A percentile compares a stretch with the other conserved stretches of the same genome.
phyloP scores from a whole-genome alignment of 37 sponge, comb jelly and placozoan species.

The Bolinopsis microptera region DNA sequence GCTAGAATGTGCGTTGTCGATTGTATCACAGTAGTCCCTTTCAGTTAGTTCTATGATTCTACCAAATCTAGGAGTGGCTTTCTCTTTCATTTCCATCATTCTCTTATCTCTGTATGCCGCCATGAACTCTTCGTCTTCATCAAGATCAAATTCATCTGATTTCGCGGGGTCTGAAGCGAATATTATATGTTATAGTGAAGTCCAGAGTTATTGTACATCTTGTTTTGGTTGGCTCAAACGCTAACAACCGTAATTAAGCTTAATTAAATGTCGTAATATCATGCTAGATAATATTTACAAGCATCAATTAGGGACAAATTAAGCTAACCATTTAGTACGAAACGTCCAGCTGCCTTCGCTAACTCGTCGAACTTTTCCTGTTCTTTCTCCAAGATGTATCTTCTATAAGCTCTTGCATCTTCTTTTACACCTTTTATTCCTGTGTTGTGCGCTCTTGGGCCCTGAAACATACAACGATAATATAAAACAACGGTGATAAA shows the following conservation, averaged over 20 bases:
- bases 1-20: constrained; percentile 1
- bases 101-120: constrained; percentile 31
- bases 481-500: no score
- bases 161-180: not conserved
- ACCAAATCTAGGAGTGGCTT: not conserved
- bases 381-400: constrained; percentile 43
- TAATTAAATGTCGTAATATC: not conserved
- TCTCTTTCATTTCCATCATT: constrained; percentile 62
- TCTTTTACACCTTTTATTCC: constrained; percentile 59
- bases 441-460: constrained; percentile 44
- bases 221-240: no score
- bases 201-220: no score
- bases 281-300: no score
- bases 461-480: no score
- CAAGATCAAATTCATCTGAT: constrained; percentile 22
- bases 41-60: constrained; percentile 7
- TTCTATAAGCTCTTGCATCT: constrained; percentile 32
- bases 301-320: no score
- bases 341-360: constrained; percentile 9
- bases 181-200: no score
- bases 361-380: constrained; percentile 45
- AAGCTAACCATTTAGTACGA: constrained; percentile 8
- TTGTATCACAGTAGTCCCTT: constrained; percentile 6
- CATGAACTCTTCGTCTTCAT: constrained; percentile 58
- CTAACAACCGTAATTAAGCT: no score